Base-by-base conservation (phyloP, 1,140 invertebrate genomes). In the Listronotus oregonensis region DNA sequence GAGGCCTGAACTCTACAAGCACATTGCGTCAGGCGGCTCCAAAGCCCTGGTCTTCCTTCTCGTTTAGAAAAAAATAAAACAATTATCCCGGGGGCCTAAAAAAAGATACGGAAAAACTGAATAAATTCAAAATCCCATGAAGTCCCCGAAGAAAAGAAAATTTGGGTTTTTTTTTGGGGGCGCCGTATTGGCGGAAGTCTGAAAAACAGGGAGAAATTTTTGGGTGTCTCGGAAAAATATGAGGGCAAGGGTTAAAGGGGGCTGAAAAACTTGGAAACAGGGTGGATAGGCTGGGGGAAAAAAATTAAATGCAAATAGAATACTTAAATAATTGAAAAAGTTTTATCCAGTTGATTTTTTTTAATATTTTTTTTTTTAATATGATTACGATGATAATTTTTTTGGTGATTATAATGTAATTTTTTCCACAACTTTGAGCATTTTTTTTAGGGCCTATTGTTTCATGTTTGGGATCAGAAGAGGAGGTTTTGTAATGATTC, bases 121-220 rank as follows among this genome's bases (percentile, higher is more conserved):
- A 98, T 93, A 99, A 99, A 90, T 99, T 99, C 82, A 99, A 99
- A 85, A 98, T 99, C 67, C 90, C 68, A 99, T 99, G 71, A 97
- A 99, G 82, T 0, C 97, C 97, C 0, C 85, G 95, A 65, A 87
- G 97, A 68, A 99, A 99, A 83, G 96, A 99, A n/a, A n/a, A n/a
- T n/a, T n/a, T 80, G 98, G 99, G 95, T 97, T 99, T 12, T 99
- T 99, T 79, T 95, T 99, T 77, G 97, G 97, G 49, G 98, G 98
- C 51, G 96, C 97, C 50, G 97, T 99, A 0, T 83, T 99, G 52
- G 97, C 97, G 2, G 94, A 98, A 81, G 94, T 99, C 14, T 97
- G 96, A 85, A 98, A 98, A 82, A 95, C 99, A 81, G 89, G 94
- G 73, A 94, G 97, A 77, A 87, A 88, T 59, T 98, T 98, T 80